Percentiles rank a stretch among this genome's conserved stretches.
Conservation (phyloP, 2,797 vertebrate genomes). For the Acrossocheilus fasciatus region DNA sequence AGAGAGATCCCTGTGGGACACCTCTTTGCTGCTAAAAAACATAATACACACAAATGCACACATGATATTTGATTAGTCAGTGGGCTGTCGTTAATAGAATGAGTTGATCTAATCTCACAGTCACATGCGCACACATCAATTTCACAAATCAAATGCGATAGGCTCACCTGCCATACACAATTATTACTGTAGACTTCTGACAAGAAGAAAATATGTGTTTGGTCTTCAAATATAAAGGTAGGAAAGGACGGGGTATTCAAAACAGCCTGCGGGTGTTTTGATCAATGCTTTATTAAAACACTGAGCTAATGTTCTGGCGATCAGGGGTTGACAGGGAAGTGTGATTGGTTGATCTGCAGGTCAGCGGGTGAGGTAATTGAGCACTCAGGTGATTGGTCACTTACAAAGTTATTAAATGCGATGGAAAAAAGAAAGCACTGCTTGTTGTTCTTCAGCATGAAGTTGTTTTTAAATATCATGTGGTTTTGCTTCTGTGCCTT, state of each 20-base stretch:
- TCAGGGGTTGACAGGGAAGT: slow-evolving; percentile 14
- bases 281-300: slow-evolving; percentile 33
- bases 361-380: slow-evolving; percentile 51
- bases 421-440: background rate
- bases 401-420: background rate
- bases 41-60: slow-evolving; percentile 50
- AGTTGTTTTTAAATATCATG: background rate
- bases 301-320: slow-evolving; percentile 23
- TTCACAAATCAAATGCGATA: slow-evolving; percentile 60
- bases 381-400: slow-evolving; percentile 37
- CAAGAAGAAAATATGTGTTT: slow-evolving; percentile 1
- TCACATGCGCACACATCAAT: slow-evolving; percentile 38
- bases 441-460: background rate
- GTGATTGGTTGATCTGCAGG: slow-evolving; percentile 65
- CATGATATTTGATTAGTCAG: slow-evolving; percentile 38
- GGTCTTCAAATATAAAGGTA: slow-evolving; percentile 10
- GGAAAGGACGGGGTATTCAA: background rate
- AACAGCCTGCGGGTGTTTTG: slow-evolving; percentile 9
- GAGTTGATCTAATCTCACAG: slow-evolving; percentile 46
- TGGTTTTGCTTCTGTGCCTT: background rate
- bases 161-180: slow-evolving; percentile 52
- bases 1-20: slow-evolving; percentile 48
- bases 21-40: slow-evolving; percentile 47
- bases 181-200: slow-evolving; percentile 34
- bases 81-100: slow-evolving; percentile 32